Evolutionary conservation across 1,140 invertebrate genomes (phyloP), one percentile per base, ranked within the genome.

Genomic region (Hyphantria cunea): DNA sequence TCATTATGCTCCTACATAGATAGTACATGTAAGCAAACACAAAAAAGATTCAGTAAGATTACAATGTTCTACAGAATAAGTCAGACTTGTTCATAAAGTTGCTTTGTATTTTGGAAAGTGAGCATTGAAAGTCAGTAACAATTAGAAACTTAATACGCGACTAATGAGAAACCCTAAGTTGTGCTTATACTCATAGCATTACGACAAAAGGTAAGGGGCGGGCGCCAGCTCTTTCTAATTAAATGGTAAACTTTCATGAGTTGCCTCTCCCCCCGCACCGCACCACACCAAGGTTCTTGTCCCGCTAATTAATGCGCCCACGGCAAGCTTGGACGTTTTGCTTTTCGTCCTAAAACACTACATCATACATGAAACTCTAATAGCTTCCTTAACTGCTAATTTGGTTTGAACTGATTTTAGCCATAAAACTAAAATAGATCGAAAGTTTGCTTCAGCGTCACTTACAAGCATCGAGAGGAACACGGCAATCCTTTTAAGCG

Each of bases 181-280:
- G 67, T 65, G 69, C 74, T 75, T 69, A 81, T 75, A 68, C 73
- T 72, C 66, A 63, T 69, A 64, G 69, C 64, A 69, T 76, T 78
- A 80, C 74, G 67, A 73, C 79, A 84, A 83, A 76, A 84, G 83
- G 76, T 77, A 69, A 74, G 74, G 78, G 78, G 66, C 65, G 75
- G 71, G 73, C 69, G 77, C 52, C 67, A 62, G 67, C 62, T 66
- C 72, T 74, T 84, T 80, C 86, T 91, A 91, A 91, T 91, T 90
- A 91, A 91, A 85, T 86, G 86, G 89, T 90, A 90, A 91, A 91
- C 87, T 90, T 90, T 89, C 84, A 89, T 88, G 86, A 89, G 78
- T 59, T 68, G 72, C 76, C 82, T 65, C 53, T 34, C 31, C 37
- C 17, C 14, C 64, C 55, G 54, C 41, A 7, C 65, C 60, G 25